These are phyloP conservation scores for Heteractis magnifica DNA, from an alignment of 92 coral and sea anemone species.

Conservation along the genomic window DNA sequence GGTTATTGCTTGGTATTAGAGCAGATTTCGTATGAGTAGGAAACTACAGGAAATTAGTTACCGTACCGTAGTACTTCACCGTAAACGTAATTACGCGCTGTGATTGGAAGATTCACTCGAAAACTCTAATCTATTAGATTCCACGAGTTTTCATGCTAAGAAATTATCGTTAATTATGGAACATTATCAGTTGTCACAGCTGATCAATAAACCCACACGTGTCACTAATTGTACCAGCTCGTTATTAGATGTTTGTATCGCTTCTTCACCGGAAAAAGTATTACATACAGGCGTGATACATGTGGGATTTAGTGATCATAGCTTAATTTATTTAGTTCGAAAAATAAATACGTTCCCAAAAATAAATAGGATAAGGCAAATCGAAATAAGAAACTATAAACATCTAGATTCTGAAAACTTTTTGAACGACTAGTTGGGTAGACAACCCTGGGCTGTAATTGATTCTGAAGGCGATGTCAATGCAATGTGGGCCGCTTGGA, in stretches of 20 bases:
- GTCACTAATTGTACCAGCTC: conserved; percentile 27
- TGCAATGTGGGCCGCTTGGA: conserved; percentile 28
- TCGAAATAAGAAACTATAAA: conserved; percentile 35
- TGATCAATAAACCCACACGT: conserved; percentile 46
- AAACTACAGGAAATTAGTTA: no score
- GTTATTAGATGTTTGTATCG: conserved; percentile 37
- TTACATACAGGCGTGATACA: conserved; percentile 24
- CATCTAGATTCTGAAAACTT: conserved; percentile 20
- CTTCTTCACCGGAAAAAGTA: conserved; percentile 26
- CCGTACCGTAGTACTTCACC: no score
- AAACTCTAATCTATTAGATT: conserved; percentile 30
- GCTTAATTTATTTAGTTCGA: conserved; percentile 23
- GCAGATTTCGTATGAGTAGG: no score
- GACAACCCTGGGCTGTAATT: conserved; percentile 14
- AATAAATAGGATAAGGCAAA: conserved; percentile 3
- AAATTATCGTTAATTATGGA: conserved; percentile 21
- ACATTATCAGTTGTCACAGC: conserved; percentile 30
- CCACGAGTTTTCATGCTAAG: neutral
- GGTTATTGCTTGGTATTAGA: no score
- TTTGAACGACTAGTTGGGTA: conserved; percentile 17
- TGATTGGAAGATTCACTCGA: no score
- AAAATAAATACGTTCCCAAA: conserved; percentile 18
- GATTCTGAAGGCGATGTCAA: conserved; percentile 17
- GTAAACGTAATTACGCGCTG: no score
- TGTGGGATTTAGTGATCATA: conserved; percentile 36